A percentile compares a stretch with the other conserved stretches of the same genome.
Conservation (phyloP, 2,888 invertebrate species). For the Campoletis raptor region DNA sequence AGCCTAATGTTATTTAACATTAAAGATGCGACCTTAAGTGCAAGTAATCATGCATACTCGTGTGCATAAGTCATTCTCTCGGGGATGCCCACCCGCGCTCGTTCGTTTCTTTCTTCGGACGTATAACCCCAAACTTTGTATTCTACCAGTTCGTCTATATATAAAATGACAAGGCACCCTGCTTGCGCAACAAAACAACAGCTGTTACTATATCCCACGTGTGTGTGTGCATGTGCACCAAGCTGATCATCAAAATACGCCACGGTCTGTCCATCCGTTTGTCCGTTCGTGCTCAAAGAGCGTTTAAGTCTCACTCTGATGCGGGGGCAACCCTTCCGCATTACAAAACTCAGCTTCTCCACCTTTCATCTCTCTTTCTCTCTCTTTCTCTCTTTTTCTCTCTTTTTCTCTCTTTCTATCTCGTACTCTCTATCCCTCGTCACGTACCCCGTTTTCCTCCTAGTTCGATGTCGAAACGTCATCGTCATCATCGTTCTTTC, state of each 20-base stretch:
- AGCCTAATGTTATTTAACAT: not conserved
- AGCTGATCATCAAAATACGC: slow-evolving; percentile 79
- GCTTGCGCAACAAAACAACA: slow-evolving; percentile 84
- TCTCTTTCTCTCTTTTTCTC: slow-evolving; percentile 57
- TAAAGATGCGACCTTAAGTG: not conserved
- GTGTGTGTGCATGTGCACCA: slow-evolving; percentile 51
- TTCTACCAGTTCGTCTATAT: slow-evolving; percentile 39
- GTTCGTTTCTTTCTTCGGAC: slow-evolving; percentile 48
- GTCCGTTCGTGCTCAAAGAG: slow-evolving; percentile 60
- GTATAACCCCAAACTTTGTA: slow-evolving; percentile 7
- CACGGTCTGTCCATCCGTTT: slow-evolving; percentile 60
- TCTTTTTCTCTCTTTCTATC: slow-evolving; percentile 54
- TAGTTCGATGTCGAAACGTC: slow-evolving; percentile 54
- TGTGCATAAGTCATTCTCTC: slow-evolving; percentile 41
- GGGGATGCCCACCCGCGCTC: slow-evolving; percentile 50
- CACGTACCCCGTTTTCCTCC: slow-evolving; percentile 47
- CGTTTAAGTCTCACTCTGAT: slow-evolving; percentile 65
- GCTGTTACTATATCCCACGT: slow-evolving; percentile 76
- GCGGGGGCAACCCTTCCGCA: slow-evolving; percentile 75
- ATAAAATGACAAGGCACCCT: slow-evolving; percentile 58
- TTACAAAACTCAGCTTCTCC: slow-evolving; percentile 65
- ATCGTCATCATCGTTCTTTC: slow-evolving; percentile 61
- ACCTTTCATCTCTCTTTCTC: slow-evolving; percentile 65
- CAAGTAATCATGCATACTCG: not conserved
- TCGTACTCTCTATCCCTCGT: slow-evolving; percentile 41